phyloP scores from a whole-genome alignment of 2,797 vertebrate species.

The Nasua narica region DNA sequence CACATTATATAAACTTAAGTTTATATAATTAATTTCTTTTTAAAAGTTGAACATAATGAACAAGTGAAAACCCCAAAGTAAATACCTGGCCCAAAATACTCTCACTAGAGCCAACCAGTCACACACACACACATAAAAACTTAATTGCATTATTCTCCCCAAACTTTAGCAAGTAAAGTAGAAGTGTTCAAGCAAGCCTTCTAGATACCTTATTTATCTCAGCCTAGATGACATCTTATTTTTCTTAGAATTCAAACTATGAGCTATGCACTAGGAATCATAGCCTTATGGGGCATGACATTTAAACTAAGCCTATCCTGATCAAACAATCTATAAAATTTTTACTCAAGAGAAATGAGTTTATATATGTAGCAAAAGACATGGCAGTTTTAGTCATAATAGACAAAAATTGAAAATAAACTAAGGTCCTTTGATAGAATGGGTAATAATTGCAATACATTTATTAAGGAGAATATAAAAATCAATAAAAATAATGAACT shows the following conservation, averaged over 20 bases:
- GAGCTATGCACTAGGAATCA: not conserved
- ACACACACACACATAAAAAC: not conserved
- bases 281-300: not conserved
- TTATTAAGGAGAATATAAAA: not conserved
- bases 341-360: not conserved
- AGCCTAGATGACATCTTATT: not conserved
- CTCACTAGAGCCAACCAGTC: not conserved
- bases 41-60: not conserved
- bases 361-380: not conserved
- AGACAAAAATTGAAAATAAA: not conserved
- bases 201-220: not conserved
- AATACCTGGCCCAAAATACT: not conserved
- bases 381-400: not conserved
- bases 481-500: not conserved
- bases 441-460: not conserved
- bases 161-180: not conserved
- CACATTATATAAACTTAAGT: no score
- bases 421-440: not conserved
- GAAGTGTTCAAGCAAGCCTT: not conserved
- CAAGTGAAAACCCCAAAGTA: not conserved
- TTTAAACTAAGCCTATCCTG: not conserved
- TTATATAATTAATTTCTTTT: not conserved
- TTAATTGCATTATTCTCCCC: not conserved
- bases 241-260: constrained; percentile 22
- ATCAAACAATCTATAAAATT: not conserved